Base-by-base conservation (phyloP, 2,888 invertebrate genomes). In the Resseliella maxima region DNA sequence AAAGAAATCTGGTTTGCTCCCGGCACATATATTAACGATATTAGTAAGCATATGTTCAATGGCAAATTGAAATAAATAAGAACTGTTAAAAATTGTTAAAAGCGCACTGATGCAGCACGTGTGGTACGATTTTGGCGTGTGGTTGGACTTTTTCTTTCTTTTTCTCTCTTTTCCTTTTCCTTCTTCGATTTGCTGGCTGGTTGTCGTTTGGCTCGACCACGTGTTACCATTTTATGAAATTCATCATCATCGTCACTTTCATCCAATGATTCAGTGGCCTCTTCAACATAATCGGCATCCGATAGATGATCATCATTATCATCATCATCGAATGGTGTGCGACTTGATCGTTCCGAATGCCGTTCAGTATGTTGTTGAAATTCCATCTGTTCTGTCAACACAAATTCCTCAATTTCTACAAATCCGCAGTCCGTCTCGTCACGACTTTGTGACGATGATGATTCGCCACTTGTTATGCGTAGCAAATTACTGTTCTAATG, bases 101-200 rank as follows among this genome's bases (percentile, higher is more conserved):
- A 83, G 83, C 83, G 83, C 36, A 83, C 83, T 38, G 83, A 83
- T 38, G 83, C 83, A 38, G 83, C 83, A 36, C 83, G 83, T 38
- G 36, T 83, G 5, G 36, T 83, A 38, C 83, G 83, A 38, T 12
- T 83, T 38, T 36, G 38, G 36, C 83, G 83, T 83, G 83, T 35
- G 3, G 15, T 10, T 38, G 83, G 38, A 24, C 38, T 38, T n/a
- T 38, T 38, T 24, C 21, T 83, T 38, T 38, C n/a, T 38, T 72
- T 72, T 31, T 72, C 31, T 18, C 31, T 31, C 31, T 72, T 72
- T 3, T 35, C 72, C 18, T 72, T 72, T 12, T 27, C 31, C 8
- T n/a, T 12, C 38, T 83, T 83, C 6, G 35, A 5, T 1, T 41
- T 5, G 6, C 12, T 81, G 36, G 24, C 41, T 5, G 83, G 5